These are phyloP conservation scores for Semnornis frantzii DNA, from an alignment of 2,113 vertebrate genomes.

Conservation along the genomic window DNA sequence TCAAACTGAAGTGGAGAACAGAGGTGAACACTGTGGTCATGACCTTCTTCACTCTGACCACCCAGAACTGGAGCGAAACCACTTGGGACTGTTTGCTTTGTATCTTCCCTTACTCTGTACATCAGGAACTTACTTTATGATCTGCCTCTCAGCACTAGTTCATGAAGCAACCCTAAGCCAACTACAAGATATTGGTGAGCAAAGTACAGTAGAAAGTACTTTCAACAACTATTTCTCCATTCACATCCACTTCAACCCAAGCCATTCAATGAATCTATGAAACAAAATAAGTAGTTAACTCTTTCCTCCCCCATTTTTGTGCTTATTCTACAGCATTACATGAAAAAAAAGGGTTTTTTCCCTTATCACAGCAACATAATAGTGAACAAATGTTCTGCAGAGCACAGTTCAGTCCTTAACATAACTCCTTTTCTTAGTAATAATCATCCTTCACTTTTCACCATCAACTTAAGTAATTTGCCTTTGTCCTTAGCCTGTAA, in stretches of 20 bases:
- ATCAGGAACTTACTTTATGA: not conserved
- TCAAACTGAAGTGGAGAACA: not conserved
- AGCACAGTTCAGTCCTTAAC: not conserved
- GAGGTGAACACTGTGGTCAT: not conserved
- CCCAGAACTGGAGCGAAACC: not conserved
- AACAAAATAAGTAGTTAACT: not conserved
- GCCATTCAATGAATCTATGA: not conserved
- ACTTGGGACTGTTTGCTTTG: not conserved
- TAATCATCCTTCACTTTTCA: not conserved
- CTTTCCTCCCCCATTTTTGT: not conserved
- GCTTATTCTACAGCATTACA: not conserved
- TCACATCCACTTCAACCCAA: not conserved
- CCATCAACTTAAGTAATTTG: constrained; percentile 5
- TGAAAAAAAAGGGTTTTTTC: not conserved
- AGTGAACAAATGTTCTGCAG: not conserved
- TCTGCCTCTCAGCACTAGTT: not conserved
- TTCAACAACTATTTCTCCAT: not conserved
- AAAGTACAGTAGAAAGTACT: not conserved
- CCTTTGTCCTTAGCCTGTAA: constrained; percentile 17
- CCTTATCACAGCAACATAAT: not conserved
- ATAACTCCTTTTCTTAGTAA: not conserved
- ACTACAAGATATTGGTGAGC: not conserved
- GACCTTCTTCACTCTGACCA: not conserved
- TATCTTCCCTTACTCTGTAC: not conserved
- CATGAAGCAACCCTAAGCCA: not conserved